Evolutionary conservation across 2,113 vertebrate species (phyloP).

Genomic region (Tor tambroides): DNA sequence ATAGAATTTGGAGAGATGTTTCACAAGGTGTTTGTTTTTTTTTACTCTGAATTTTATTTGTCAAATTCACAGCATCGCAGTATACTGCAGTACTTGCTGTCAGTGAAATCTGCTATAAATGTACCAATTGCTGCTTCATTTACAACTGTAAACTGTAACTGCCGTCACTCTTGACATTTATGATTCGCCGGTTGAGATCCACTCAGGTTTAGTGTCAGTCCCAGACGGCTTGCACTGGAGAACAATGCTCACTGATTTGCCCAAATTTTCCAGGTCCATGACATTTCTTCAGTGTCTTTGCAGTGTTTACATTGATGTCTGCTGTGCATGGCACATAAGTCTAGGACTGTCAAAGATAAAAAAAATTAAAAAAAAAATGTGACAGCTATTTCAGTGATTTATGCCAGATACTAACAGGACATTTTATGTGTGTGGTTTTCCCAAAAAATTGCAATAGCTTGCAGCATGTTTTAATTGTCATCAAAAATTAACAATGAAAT

Average conservation of each 20-base stretch:
- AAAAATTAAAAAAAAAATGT: too few relatives aligned
- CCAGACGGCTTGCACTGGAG: background rate
- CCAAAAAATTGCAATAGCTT: background rate
- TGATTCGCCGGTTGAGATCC: background rate
- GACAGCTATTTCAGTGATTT: background rate
- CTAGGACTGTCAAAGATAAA: background rate
- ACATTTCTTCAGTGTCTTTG: background rate
- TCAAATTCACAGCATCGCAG: background rate
- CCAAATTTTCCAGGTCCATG: background rate
- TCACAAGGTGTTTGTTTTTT: background rate
- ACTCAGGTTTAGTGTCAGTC: background rate
- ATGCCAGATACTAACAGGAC: background rate
- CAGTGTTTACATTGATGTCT: background rate
- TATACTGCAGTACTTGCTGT: background rate
- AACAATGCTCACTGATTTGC: slow-evolving; percentile 15
- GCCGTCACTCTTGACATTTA: background rate
- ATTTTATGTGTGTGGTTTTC: background rate
- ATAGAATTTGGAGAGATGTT: background rate
- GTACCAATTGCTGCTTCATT: background rate
- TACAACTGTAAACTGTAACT: background rate
- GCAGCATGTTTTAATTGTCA: background rate
- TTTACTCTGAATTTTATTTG: background rate
- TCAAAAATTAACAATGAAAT: background rate
- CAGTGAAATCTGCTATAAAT: background rate
- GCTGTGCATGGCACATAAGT: background rate